Evolutionary conservation across 1,140 invertebrate genomes (phyloP), one percentile per base, ranked within the genome.

Genomic region (Pachypeltis micranthus): DNA sequence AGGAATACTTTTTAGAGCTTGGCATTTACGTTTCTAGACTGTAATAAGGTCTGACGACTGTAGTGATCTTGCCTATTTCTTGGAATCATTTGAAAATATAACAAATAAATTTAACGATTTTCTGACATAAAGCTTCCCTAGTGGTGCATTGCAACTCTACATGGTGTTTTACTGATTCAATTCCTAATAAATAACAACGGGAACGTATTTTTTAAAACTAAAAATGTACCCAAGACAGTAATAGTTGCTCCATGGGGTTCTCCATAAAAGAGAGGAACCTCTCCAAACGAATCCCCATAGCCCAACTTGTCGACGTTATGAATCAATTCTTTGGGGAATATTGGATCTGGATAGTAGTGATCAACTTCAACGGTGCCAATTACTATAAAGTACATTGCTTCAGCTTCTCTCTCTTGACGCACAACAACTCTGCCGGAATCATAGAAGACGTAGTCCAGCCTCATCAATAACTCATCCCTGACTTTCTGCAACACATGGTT

Each of bases 201-300:
- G n/a, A n/a, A n/a, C n/a, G n/a, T n/a, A n/a, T n/a, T n/a, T n/a
- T n/a, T n/a, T n/a, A n/a, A n/a, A n/a, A n/a, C n/a, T n/a, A n/a
- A n/a, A n/a, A n/a, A n/a, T n/a, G n/a, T 59, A 59, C 57, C 26
- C 14, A 59, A 25, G 24, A 59, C 57, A 7, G 57, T 59, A 1
- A 59, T 31, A 29, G 57, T 59, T n/a, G 26, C 57, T 27, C 29
- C 10, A 19, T 59, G 57, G 29, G 57, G 57, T n/a, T 59, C 57
- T 16, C 29, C 29, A 28, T 59, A 59, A 28, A 59, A 59, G 14
- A 59, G 19, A 29, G 57, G 57, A 31, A 59, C n/a, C 26, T 31
- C 29, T 59, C 57, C 57, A 23, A 59, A 29, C 29, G 29, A 29
- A 59, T 59, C 57, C n/a, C 57, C 57, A 29, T 59, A 28, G n/a